Conservation (phyloP, 2,113 vertebrate species). For the Cryptotis parvus region DNA sequence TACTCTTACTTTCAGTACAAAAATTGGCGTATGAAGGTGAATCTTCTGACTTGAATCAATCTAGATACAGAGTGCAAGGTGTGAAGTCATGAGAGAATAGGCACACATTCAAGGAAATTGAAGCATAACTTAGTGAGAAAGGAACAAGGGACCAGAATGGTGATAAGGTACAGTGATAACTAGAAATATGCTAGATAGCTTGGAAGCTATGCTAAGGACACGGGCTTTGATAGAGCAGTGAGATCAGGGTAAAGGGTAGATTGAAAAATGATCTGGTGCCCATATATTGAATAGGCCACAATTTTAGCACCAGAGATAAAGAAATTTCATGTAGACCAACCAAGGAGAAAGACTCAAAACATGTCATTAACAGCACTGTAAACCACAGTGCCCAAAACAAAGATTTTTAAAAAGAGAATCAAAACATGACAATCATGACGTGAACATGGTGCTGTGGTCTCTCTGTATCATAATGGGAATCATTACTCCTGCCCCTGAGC, state of each 20-base stretch:
- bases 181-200: not conserved
- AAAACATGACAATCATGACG: not conserved
- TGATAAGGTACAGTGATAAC: not conserved
- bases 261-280: not conserved
- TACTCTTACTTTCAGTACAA: not conserved
- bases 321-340: not conserved
- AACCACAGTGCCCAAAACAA: too few relatives aligned
- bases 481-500: not conserved
- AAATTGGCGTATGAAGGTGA: not conserved
- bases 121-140: not conserved
- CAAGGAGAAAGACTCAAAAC: too few relatives aligned
- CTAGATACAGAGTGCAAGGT: not conserved
- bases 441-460: not conserved
- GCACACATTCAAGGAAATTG: not conserved
- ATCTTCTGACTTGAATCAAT: not conserved
- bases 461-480: not conserved
- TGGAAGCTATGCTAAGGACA: not conserved
- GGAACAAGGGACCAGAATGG: not conserved
- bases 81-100: not conserved
- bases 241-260: not conserved
- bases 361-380: too few relatives aligned
- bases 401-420: not conserved
- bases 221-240: not conserved
- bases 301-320: not conserved
- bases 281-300: not conserved